A percentile compares a stretch with the other conserved stretches of the same genome.
phyloP scores from a whole-genome alignment of 2,797 vertebrate species.

The Enteromius fasciolatus region DNA sequence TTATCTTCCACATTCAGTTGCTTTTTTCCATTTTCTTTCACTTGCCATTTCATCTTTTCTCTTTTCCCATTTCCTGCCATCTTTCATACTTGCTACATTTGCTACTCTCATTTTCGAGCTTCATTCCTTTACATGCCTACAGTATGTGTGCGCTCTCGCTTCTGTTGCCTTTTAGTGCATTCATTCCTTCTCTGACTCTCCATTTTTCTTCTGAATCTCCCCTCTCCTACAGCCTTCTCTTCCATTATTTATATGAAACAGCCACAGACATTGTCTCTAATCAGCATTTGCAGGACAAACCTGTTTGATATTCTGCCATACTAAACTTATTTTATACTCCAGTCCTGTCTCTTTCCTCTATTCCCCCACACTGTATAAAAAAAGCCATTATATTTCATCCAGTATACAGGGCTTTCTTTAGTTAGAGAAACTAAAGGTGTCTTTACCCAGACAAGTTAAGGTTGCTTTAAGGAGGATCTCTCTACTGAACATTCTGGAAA shows the following conservation, averaged over 20 bases:
- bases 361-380: background rate
- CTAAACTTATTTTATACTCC: conserved; percentile 16
- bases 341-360: background rate
- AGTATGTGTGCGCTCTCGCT: background rate
- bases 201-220: background rate
- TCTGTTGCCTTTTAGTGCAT: conserved; percentile 4
- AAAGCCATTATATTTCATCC: background rate
- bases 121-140: conserved; percentile 8
- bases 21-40: conserved; percentile 22
- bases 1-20: conserved; percentile 16
- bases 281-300: conserved; percentile 31
- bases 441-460: background rate
- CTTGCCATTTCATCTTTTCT: conserved; percentile 22
- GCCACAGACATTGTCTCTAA: conserved; percentile 23
- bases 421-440: background rate
- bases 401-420: background rate
- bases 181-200: background rate
- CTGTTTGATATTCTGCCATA: conserved; percentile 34
- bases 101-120: conserved; percentile 6
- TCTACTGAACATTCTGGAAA: background rate
- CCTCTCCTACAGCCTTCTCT: conserved; percentile 2
- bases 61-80: conserved; percentile 21
- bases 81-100: conserved; percentile 34
- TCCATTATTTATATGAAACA: conserved; percentile 36
- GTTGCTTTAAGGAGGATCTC: background rate